phyloP scores from a whole-genome alignment of 2,888 invertebrate genomes.

The Aphodius granarius region DNA sequence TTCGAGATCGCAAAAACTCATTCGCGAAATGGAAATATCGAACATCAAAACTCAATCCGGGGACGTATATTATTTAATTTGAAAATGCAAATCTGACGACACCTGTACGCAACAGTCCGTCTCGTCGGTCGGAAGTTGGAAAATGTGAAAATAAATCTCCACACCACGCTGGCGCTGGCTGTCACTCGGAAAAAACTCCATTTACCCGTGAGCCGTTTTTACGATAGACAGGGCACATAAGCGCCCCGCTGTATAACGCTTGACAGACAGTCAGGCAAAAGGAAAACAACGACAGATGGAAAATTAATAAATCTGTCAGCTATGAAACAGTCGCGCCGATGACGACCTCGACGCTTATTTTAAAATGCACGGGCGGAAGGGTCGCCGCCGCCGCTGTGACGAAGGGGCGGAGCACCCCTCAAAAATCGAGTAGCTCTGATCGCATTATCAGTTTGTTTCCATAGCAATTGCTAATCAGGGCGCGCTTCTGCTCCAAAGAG shows the following conservation, averaged over 20 bases:
- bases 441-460: conserved; percentile 62
- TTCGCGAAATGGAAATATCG: background rate
- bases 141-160: background rate
- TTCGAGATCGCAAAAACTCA: too few species aligned
- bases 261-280: conserved; percentile 22
- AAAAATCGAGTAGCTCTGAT: conserved; percentile 47
- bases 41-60: background rate
- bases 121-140: background rate
- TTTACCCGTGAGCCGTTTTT: background rate
- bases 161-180: too few species aligned
- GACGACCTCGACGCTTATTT: conserved; percentile 41
- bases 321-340: conserved; percentile 48
- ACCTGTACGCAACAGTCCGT: background rate
- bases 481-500: conserved; percentile 52
- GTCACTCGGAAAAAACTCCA: background rate
- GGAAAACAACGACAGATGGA: conserved; percentile 54
- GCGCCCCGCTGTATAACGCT: too few species aligned
- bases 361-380: conserved; percentile 52
- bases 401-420: conserved; percentile 28
- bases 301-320: conserved; percentile 81
- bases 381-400: conserved; percentile 30
- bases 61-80: background rate
- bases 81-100: background rate
- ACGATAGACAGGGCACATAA: background rate
- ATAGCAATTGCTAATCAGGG: conserved; percentile 63